Evolutionary conservation across 2,797 vertebrate species (phyloP).

Genomic region (Sylvia borin): DNA sequence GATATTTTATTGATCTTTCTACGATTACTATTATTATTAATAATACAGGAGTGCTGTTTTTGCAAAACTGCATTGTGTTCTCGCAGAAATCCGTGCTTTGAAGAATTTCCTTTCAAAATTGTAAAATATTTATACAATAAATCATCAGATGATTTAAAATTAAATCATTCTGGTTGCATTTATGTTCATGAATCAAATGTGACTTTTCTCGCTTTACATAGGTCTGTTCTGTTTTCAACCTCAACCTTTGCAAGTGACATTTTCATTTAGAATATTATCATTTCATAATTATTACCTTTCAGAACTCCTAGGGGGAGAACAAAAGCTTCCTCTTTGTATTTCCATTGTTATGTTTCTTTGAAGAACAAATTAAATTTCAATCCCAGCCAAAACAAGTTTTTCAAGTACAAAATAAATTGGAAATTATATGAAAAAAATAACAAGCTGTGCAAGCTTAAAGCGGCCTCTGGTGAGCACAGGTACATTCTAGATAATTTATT

Average conservation of each 20-base stretch:
- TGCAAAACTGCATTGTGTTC: constrained; percentile 36
- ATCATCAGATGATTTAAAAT: constrained; percentile 75
- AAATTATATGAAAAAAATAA: constrained; percentile 50
- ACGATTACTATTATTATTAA: constrained; percentile 62
- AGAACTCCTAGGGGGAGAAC: constrained; percentile 76
- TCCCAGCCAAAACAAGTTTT: constrained; percentile 78
- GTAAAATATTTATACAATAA: constrained; percentile 75
- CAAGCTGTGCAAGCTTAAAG: constrained; percentile 37
- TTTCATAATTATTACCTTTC: constrained; percentile 83
- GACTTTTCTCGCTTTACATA: constrained; percentile 71
- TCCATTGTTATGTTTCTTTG: constrained; percentile 77
- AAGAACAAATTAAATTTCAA: constrained; percentile 80
- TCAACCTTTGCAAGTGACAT: constrained; percentile 80
- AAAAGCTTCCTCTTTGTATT: constrained; percentile 76
- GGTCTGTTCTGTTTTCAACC: constrained; percentile 71
- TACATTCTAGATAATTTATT: constrained; percentile 71
- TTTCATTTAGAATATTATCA: constrained; percentile 83
- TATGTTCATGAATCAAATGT: constrained; percentile 72
- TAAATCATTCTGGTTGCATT: constrained; percentile 71
- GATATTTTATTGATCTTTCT: constrained; percentile 65
- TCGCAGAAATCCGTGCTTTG: constrained; percentile 35
- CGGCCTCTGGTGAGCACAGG: constrained; percentile 54
- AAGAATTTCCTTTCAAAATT: constrained; percentile 67
- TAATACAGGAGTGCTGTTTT: constrained; percentile 51
- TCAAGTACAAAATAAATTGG: constrained; percentile 74